Percentiles rank a stretch among this genome's conserved stretches.
phyloP scores from a whole-genome alignment of 2,888 invertebrate species.

The Drosophila nigritarsus region DNA sequence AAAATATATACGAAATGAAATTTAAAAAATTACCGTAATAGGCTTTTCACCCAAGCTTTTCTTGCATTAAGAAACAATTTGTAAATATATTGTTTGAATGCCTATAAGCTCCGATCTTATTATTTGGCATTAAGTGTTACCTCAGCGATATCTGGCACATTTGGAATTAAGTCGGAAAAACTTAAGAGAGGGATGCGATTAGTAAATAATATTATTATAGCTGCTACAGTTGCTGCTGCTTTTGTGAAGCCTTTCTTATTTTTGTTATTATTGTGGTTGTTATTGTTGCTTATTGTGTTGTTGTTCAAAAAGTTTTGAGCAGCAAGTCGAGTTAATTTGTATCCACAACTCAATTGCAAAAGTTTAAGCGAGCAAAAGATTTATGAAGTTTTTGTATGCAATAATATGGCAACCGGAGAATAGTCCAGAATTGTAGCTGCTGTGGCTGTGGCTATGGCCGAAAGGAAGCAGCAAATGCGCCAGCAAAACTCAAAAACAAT shows the following conservation, averaged over 20 bases:
- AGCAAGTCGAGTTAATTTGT: conserved; percentile 80
- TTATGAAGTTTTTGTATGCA: conserved; percentile 79
- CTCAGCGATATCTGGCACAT: not conserved
- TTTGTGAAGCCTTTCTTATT: conserved; percentile 9
- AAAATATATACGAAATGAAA: not conserved
- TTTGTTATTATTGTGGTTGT: conserved; percentile 34
- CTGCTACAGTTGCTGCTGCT: conserved; percentile 31
- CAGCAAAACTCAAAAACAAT: conserved; percentile 53
- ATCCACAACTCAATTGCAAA: conserved; percentile 80
- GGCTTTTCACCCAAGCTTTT: not conserved
- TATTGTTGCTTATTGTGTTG: conserved; percentile 47
- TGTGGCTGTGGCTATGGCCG: not conserved
- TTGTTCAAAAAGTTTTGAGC: conserved; percentile 71
- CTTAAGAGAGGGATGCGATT: conserved; percentile 17
- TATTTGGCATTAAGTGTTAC: not conserved
- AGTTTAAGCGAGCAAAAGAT: conserved; percentile 78
- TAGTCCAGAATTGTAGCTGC: conserved; percentile 1
- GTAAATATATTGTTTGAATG: not conserved
- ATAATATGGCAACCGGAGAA: conserved; percentile 57
- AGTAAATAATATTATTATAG: conserved; percentile 33
- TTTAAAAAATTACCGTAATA: not conserved
- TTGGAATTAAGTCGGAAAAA: not conserved
- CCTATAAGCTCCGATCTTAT: not conserved
- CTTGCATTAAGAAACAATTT: not conserved
- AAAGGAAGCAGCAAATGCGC: conserved; percentile 19